Conservation (phyloP, 2,797 vertebrate species). For the Catostomus latipinnis region DNA sequence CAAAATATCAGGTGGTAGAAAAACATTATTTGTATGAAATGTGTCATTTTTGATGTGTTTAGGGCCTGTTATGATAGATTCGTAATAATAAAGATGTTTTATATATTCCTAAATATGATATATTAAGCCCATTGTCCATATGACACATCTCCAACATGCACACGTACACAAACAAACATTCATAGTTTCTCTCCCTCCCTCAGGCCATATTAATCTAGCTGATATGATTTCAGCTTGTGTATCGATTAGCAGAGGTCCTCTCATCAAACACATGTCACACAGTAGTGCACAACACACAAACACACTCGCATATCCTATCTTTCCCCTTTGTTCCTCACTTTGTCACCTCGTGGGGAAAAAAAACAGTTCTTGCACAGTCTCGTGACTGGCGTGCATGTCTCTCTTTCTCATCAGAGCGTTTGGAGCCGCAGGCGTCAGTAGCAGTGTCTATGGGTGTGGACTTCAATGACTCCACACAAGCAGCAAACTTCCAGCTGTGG, state of each 20-base stretch:
- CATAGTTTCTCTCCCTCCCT: neutral
- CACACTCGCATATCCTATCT: neutral
- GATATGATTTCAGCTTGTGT: conserved; percentile 57
- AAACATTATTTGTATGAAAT: neutral
- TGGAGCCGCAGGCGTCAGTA: conserved; percentile 88
- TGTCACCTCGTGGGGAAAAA: neutral
- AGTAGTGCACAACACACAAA: too few relatives aligned
- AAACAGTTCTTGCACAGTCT: neutral
- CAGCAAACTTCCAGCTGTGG: conserved; percentile 95
- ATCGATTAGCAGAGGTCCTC: conserved; percentile 63
- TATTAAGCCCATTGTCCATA: neutral
- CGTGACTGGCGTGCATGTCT: neutral
- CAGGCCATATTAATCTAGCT: conserved; percentile 29
- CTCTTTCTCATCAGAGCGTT: conserved; percentile 78
- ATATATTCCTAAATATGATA: neutral
- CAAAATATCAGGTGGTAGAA: neutral
- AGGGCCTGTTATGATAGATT: neutral
- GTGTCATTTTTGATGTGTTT: neutral
- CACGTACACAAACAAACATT: neutral
- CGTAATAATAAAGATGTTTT: neutral
- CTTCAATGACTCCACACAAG: conserved; percentile 97
- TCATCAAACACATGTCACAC: conserved; percentile 8
- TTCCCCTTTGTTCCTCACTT: neutral
- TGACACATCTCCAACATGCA: neutral
- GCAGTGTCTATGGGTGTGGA: conserved; percentile 92